phyloP scores from a whole-genome alignment of 1,140 invertebrate genomes.

The Dufourea novaeangliae region DNA sequence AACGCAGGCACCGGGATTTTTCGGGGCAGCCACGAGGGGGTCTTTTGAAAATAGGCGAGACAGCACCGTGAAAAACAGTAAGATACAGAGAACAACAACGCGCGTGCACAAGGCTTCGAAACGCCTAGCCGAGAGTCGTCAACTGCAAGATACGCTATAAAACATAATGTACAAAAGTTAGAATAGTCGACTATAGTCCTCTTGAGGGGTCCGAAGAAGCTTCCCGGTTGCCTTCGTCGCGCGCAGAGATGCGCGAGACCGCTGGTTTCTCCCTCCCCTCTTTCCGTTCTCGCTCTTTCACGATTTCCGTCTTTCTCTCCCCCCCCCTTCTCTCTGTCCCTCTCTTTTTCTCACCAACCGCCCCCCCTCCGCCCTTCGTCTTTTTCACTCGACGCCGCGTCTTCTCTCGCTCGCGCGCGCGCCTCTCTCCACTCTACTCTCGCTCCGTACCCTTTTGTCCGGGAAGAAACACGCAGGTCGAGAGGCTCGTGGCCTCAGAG shows the following conservation, averaged over 20 bases:
- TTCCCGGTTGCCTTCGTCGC: conserved; percentile 54
- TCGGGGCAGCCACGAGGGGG: too few relatives aligned
- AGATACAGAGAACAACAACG: conserved; percentile 33
- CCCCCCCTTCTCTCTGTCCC: background rate
- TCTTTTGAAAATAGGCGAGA: too few relatives aligned
- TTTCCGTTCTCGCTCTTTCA: conserved; percentile 11
- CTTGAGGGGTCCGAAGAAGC: conserved; percentile 51
- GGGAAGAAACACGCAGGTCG: conserved; percentile 58
- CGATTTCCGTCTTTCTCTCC: conserved; percentile 22
- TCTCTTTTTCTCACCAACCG: background rate
- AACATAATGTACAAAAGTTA: conserved; percentile 52
- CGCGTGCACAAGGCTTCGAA: conserved; percentile 4
- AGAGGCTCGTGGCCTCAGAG: conserved; percentile 52
- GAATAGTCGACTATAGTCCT: conserved; percentile 63
- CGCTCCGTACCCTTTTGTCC: conserved; percentile 62
- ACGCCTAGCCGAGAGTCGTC: conserved; percentile 26
- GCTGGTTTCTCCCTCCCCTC: conserved; percentile 19
- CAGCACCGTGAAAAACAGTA: background rate
- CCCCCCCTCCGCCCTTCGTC: background rate
- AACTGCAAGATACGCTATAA: conserved; percentile 39
- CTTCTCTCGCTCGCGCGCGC: conserved; percentile 26
- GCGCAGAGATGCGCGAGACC: conserved; percentile 56
- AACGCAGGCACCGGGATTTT: too few relatives aligned
- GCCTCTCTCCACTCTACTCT: too few relatives aligned
- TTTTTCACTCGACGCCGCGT: background rate